phyloP scores from a whole-genome alignment of 2,797 vertebrate genomes.

The Hozukius guyotensis region DNA sequence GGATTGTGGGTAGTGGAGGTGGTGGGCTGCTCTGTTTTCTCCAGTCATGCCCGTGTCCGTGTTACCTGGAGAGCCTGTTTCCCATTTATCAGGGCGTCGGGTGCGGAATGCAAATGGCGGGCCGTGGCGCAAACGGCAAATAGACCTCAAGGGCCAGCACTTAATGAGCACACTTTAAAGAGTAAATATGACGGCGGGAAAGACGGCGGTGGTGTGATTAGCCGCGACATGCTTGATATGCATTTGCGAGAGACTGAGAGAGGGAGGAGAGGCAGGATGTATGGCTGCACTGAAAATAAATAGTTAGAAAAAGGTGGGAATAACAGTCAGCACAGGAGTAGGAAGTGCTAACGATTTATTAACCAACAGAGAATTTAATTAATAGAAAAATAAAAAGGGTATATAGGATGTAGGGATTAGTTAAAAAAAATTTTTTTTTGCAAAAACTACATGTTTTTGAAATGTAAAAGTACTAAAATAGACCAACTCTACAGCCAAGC shows the following conservation, averaged over 20 bases:
- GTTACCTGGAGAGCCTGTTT: constrained; percentile 49
- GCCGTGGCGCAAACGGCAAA: constrained; percentile 7
- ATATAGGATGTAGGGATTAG: neutral
- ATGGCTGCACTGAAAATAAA: neutral
- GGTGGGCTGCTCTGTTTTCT: constrained; percentile 36
- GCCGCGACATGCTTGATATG: constrained; percentile 22
- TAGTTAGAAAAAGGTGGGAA: neutral
- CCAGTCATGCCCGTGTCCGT: constrained; percentile 57
- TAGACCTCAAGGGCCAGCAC: constrained; percentile 39
- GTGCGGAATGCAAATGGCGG: constrained; percentile 51
- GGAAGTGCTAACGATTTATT: neutral
- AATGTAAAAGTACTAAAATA: too few relatives aligned
- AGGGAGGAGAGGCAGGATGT: neutral
- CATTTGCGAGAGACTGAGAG: neutral
- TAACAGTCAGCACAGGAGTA: neutral
- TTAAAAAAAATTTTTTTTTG: too few relatives aligned
- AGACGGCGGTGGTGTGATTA: constrained; percentile 27
- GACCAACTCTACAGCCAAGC: accelerated
- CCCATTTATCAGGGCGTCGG: constrained; percentile 55
- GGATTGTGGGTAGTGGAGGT: neutral
- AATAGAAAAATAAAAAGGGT: neutral
- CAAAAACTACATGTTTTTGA: neutral
- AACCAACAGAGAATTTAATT: neutral
- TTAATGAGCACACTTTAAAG: constrained; percentile 63
- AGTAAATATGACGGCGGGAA: constrained; percentile 35